A percentile compares a stretch with the other conserved stretches of the same genome.
phyloP scores from a whole-genome alignment of 1,140 invertebrate genomes.

The Archivesica marissinica region DNA sequence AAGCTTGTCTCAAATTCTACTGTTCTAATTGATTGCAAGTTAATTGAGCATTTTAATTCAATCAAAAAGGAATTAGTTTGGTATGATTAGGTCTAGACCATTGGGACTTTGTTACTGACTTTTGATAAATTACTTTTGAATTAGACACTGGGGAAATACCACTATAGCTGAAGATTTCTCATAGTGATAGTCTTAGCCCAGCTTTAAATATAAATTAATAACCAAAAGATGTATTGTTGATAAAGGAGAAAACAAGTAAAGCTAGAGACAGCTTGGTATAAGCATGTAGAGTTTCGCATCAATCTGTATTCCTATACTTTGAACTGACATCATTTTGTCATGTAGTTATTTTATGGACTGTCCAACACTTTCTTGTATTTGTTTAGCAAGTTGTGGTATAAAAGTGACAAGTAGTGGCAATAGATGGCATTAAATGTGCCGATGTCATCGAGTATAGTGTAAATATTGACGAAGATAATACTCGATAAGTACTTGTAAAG shows the following conservation, averaged over 20 bases:
- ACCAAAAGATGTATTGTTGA: no score
- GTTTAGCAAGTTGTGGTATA: not conserved
- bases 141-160: not conserved
- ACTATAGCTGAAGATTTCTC: not conserved
- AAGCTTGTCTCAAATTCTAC: not conserved
- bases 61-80: slow-evolving; percentile 61
- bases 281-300: no score
- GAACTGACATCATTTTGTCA: not conserved
- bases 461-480: not conserved
- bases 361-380: not conserved
- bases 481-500: not conserved
- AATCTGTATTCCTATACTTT: no score
- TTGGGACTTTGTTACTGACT: slow-evolving; percentile 6
- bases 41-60: slow-evolving; percentile 59
- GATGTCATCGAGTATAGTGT: not conserved
- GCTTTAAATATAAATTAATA: no score
- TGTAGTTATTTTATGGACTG: not conserved
- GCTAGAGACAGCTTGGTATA: no score
- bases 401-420: not conserved
- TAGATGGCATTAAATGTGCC: not conserved
- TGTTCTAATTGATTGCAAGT: slow-evolving; percentile 32
- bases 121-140: slow-evolving; percentile 37
- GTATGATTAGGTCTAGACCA: slow-evolving; percentile 45
- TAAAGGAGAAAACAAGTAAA: no score
- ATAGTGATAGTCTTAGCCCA: no score